Evolutionary conservation across 2,797 vertebrate genomes (phyloP).

Genomic region (Pseudochirops cupreus): DNA sequence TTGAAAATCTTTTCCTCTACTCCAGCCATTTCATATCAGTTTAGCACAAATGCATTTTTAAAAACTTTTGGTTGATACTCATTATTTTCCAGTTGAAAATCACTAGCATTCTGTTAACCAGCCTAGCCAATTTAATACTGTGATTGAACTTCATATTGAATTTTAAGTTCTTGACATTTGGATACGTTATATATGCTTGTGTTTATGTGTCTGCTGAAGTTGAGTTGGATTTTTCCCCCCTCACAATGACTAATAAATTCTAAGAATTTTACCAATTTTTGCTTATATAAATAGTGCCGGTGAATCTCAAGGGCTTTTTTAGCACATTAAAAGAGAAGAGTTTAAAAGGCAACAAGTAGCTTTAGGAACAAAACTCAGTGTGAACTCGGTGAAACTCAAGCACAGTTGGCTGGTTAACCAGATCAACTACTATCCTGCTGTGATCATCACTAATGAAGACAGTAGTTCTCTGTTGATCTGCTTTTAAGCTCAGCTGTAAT

Average conservation of each 20-base stretch:
- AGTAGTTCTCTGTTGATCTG: background rate
- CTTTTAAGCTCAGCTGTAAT: background rate
- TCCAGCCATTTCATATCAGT: background rate
- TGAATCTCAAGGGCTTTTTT: background rate
- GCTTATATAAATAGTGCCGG: background rate
- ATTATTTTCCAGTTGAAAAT: background rate
- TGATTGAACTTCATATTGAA: background rate
- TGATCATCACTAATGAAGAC: background rate
- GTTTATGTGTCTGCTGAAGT: background rate
- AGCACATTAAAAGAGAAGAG: background rate
- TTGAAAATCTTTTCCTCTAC: background rate
- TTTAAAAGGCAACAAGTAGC: background rate
- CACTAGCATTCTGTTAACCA: background rate
- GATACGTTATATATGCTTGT: background rate
- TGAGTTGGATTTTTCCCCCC: background rate
- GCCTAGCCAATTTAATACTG: background rate
- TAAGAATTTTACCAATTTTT: background rate
- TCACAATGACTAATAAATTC: background rate
- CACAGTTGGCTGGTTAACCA: background rate
- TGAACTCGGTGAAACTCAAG: background rate
- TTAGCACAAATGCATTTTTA: background rate
- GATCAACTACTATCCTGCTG: background rate
- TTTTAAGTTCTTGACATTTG: background rate
- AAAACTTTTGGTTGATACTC: background rate
- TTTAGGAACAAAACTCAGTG: background rate